phyloP scores from a whole-genome alignment of 1,140 invertebrate species.

The Fopius arisanus region DNA sequence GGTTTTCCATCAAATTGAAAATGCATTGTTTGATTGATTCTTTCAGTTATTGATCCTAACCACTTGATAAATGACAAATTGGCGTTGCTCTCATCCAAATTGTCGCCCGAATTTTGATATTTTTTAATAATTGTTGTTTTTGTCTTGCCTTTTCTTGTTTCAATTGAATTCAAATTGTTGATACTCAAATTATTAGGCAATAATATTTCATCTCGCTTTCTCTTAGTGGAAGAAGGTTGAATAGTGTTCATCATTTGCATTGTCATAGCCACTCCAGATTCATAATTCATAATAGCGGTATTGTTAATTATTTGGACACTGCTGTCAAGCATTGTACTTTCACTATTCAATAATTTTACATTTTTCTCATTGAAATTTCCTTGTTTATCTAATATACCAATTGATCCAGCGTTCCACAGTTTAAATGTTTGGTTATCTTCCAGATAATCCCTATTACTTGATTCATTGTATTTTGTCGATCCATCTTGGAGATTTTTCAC shows the following conservation, averaged over 20 bases:
- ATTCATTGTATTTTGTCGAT: background rate
- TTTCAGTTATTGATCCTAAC: slow-evolving; percentile 78
- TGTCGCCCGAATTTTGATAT: slow-evolving; percentile 50
- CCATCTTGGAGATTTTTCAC: background rate
- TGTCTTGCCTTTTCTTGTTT: slow-evolving; percentile 51
- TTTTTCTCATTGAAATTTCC: slow-evolving; percentile 50
- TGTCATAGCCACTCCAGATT: slow-evolving; percentile 27
- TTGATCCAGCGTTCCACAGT: slow-evolving; percentile 45
- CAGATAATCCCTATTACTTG: background rate
- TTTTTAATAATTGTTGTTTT: slow-evolving; percentile 53
- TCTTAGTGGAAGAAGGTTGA: slow-evolving; percentile 43
- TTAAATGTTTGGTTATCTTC: slow-evolving; percentile 52
- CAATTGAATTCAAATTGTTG: slow-evolving; percentile 56
- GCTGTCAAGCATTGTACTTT: slow-evolving; percentile 37
- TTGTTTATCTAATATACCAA: slow-evolving; percentile 52
- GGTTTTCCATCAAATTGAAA: slow-evolving; percentile 78
- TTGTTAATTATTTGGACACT: slow-evolving; percentile 44
- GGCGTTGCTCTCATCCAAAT: slow-evolving; percentile 57
- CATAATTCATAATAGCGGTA: slow-evolving; percentile 37
- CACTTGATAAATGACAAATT: slow-evolving; percentile 72
- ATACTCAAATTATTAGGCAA: slow-evolving; percentile 32
- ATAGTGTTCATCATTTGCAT: slow-evolving; percentile 20
- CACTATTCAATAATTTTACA: slow-evolving; percentile 53
- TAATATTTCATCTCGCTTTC: slow-evolving; percentile 53
- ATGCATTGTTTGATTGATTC: slow-evolving; percentile 83